Conservation (phyloP, 2,113 vertebrate species). For the Chaetodon trifascialis region DNA sequence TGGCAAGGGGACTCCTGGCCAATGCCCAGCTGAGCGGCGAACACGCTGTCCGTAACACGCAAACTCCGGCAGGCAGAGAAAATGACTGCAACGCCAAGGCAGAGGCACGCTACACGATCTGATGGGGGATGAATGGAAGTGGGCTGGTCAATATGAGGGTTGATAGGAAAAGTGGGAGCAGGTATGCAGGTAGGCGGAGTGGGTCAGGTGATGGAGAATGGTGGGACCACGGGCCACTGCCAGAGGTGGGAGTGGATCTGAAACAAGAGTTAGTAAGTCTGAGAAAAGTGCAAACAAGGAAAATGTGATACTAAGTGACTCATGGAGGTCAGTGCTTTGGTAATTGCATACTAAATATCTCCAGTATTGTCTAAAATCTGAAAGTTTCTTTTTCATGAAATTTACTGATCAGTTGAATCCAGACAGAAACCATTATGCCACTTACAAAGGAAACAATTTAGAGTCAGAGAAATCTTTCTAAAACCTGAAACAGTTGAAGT, state of each 20-base stretch:
- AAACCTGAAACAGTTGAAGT: not conserved
- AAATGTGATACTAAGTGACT: not conserved
- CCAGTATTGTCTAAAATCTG: not conserved
- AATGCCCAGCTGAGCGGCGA: not conserved
- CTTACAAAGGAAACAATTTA: not conserved
- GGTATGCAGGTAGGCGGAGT: not conserved
- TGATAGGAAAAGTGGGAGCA: not conserved
- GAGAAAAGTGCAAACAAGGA: not conserved
- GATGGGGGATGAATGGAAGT: not conserved
- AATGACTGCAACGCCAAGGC: not conserved
- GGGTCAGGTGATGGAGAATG: not conserved
- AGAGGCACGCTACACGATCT: not conserved
- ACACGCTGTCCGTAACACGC: not conserved
- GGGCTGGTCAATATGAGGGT: not conserved
- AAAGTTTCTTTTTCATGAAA: not conserved
- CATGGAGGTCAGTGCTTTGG: not conserved
- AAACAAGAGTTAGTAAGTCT: not conserved
- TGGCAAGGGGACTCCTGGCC: not conserved
- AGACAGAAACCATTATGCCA: not conserved
- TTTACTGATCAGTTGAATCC: not conserved
- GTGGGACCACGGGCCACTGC: not conserved
- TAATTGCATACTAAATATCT: not conserved
- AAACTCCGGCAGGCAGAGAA: not conserved
- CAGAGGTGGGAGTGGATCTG: not conserved
- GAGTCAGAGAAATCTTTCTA: not conserved